Conservation (phyloP, 2,797 vertebrate genomes). For the Poeciliopsis presidionis region DNA sequence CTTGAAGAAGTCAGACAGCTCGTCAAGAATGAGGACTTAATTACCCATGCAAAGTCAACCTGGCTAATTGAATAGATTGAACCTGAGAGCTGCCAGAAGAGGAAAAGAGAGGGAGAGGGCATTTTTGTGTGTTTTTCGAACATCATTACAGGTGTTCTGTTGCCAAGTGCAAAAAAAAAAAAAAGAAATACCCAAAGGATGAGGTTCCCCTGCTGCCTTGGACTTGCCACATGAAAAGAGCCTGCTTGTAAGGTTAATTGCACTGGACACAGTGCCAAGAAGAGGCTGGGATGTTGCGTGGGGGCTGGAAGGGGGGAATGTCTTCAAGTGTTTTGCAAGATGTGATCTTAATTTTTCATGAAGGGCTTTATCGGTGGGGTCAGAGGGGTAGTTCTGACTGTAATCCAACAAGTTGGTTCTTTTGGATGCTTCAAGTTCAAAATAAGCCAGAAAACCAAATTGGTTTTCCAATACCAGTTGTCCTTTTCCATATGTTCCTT, state of each 20-base stretch:
- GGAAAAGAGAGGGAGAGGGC: constrained; percentile 51
- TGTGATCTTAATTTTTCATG: constrained; percentile 70
- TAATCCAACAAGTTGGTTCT: constrained; percentile 51
- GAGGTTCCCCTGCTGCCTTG: constrained; percentile 56
- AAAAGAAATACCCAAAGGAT: constrained; percentile 45
- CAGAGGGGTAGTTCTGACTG: constrained; percentile 46
- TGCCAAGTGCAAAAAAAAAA: constrained; percentile 63
- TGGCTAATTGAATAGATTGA: constrained; percentile 82
- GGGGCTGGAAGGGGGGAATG: constrained; percentile 39
- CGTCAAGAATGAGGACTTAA: constrained; percentile 83
- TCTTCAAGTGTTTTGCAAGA: constrained; percentile 69
- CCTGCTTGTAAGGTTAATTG: constrained; percentile 76
- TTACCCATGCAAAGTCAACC: constrained; percentile 84
- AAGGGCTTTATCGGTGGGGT: constrained; percentile 61
- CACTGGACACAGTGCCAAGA: constrained; percentile 67
- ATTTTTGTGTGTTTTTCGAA: constrained; percentile 27
- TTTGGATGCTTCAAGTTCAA: constrained; percentile 28
- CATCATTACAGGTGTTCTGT: constrained; percentile 65
- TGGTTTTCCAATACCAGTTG: not conserved
- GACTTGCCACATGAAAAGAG: constrained; percentile 53
- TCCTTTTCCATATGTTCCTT: constrained; percentile 7
- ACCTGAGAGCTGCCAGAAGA: constrained; percentile 55
- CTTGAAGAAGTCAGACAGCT: constrained; percentile 83
- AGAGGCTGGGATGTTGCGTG: constrained; percentile 16
- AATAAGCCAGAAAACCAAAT: not conserved